A percentile compares a stretch with the other conserved stretches of the same genome.
phyloP scores from a whole-genome alignment of 1,140 invertebrate genomes.

The Capitella teleta region DNA sequence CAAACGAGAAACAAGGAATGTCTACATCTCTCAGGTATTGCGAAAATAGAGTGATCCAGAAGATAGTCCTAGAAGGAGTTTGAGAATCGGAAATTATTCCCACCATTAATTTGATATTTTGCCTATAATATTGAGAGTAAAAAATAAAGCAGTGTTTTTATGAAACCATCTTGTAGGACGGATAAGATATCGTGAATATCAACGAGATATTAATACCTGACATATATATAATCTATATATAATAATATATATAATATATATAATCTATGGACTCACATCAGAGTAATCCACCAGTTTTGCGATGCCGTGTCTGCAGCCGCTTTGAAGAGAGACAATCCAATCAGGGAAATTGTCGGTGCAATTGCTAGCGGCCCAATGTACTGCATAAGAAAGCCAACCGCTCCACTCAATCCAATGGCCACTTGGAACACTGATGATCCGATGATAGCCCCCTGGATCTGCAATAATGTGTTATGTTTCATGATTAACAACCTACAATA shows the following conservation, averaged over 20 bases:
- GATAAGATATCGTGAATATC: too few relatives aligned
- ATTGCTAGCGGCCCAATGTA: slow-evolving; percentile 12
- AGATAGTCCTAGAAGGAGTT: slow-evolving; percentile 57
- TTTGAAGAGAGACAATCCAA: slow-evolving; percentile 9
- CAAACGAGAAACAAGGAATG: slow-evolving; percentile 47
- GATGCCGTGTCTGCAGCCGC: slow-evolving; percentile 62
- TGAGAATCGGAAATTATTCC: too few relatives aligned
- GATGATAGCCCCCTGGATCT: slow-evolving; percentile 28
- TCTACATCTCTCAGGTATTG: slow-evolving; percentile 63
- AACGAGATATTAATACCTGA: too few relatives aligned
- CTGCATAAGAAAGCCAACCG: slow-evolving; percentile 10
- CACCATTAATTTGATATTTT: too few relatives aligned
- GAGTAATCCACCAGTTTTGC: slow-evolving; percentile 65
- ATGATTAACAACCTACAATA: too few relatives aligned
- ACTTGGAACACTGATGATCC: slow-evolving; percentile 17
- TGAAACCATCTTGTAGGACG: too few relatives aligned
- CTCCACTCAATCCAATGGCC: slow-evolving; percentile 4
- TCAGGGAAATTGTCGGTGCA: slow-evolving; percentile 8
- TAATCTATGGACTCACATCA: slow-evolving; percentile 46
- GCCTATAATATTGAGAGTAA: too few relatives aligned
- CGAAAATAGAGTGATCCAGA: slow-evolving; percentile 68
- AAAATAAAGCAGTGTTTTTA: too few relatives aligned
- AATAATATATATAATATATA: not conserved
- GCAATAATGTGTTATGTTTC: too few relatives aligned
- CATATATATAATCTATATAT: not conserved